phyloP scores from a whole-genome alignment of 2,888 invertebrate genomes.

The Enchytraeus crypticus region DNA sequence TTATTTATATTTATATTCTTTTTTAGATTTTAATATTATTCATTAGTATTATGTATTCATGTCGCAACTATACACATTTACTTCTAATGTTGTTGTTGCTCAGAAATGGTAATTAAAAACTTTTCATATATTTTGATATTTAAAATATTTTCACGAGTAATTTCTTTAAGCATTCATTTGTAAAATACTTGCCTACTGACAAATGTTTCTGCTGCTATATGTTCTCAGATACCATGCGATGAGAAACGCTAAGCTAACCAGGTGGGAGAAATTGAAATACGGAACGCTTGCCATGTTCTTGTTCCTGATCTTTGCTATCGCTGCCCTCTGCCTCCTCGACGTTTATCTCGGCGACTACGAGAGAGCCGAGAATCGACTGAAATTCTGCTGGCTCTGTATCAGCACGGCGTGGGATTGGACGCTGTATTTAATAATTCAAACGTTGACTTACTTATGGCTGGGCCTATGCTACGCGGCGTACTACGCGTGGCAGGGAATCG shows the following conservation, averaged over 20 bases:
- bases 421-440: background rate
- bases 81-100: too few species aligned
- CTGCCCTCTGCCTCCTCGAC: slow-evolving; percentile 8
- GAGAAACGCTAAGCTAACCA: slow-evolving; percentile 15
- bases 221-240: slow-evolving; percentile 16
- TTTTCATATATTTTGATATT: too few species aligned
- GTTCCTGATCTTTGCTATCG: slow-evolving; percentile 7
- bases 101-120: too few species aligned
- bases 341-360: slow-evolving; percentile 21
- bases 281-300: slow-evolving; percentile 5
- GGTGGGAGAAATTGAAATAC: slow-evolving; percentile 22
- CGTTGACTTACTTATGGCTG: slow-evolving; percentile 3
- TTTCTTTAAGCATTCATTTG: too few species aligned
- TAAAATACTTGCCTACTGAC: too few species aligned
- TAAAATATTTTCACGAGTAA: too few species aligned
- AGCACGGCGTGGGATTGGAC: slow-evolving; percentile 6
- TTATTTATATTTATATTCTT: too few species aligned
- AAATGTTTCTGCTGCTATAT: background rate
- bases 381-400: slow-evolving; percentile 8
- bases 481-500: slow-evolving; percentile 4
- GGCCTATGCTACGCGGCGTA: slow-evolving; percentile 3
- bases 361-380: slow-evolving; percentile 10
- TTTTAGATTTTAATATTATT: too few species aligned
- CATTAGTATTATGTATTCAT: too few species aligned
- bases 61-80: too few species aligned